phyloP scores from a whole-genome alignment of 2,888 invertebrate species.

The Pharmacophagus antenor region DNA sequence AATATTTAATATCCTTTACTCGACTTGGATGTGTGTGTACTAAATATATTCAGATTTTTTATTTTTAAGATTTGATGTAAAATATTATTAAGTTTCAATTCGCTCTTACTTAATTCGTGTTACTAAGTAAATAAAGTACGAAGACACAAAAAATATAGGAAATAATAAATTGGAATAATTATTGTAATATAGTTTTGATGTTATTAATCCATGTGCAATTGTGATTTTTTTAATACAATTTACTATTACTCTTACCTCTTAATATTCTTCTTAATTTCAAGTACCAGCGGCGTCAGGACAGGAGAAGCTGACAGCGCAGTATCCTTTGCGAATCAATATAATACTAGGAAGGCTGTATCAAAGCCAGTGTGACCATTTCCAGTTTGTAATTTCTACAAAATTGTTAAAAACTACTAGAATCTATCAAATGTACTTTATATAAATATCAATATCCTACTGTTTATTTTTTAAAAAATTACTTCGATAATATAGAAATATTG shows the following conservation, averaged over 20 bases:
- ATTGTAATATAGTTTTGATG: neutral
- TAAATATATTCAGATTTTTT: neutral
- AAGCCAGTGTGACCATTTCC: too few relatives aligned
- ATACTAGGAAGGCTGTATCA: conserved; percentile 45
- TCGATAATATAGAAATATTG: too few relatives aligned
- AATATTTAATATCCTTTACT: neutral
- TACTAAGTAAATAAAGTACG: neutral
- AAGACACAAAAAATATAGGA: neutral
- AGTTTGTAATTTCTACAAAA: too few relatives aligned
- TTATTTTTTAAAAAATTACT: too few relatives aligned
- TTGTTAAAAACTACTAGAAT: too few relatives aligned
- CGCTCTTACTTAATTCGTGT: neutral
- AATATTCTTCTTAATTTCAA: conserved; percentile 7
- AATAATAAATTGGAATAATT: neutral
- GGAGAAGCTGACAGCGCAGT: conserved; percentile 30
- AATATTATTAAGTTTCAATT: neutral
- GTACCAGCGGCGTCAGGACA: conserved; percentile 10
- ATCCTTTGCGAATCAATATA: conserved; percentile 35
- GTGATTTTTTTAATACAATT: neutral
- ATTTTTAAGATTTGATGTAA: neutral
- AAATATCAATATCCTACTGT: too few relatives aligned
- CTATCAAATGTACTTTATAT: too few relatives aligned
- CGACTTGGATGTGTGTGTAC: neutral
- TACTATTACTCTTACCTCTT: conserved; percentile 15
- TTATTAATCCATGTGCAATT: neutral